Evolutionary conservation across 1,140 invertebrate genomes (phyloP), one percentile per base, ranked within the genome.

Genomic region (Hycleus phaleratus): DNA sequence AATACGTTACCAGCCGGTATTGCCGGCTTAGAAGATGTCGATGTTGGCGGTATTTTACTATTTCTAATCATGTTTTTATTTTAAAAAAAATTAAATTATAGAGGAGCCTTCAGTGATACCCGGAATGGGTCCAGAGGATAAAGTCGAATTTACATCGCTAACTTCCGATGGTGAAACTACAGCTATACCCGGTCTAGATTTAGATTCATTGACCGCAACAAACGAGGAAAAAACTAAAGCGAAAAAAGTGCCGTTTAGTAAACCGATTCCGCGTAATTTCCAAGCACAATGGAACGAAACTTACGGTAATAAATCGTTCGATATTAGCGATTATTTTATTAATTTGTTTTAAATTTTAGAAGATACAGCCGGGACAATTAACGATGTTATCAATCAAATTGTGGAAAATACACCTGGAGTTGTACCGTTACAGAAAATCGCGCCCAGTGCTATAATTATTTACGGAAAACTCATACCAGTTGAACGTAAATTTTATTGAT

Each of bases 211-310:
- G 38, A 78, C 78, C 26, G 77, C 79, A 65, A 75, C 80, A 10
- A 83, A 84, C 66, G 82, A 85, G 40, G 87, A 87, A 60, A 84
- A 86, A 61, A 67, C 72, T 9, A 76, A 79, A 26, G 77, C 80
- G 46, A 93, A 92, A 68, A 91, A 88, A 74, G 87, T 88, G 32
- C 93, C 94, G 5, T 96, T 95, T 71, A 91, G 93, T 60, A 95
- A 97, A 72, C 93, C 94, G 10, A 96, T 97, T 72, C 94, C 94
- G 3, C 85, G 90, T 64, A 93, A 94, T 69, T 98, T 97, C 77
- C 93, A 96, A 75, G 91, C 90, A 25, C 91, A 95, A 56, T 97
- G 95, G 95, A 92, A 93, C 67, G 91, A 93, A 69, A 85, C 85
- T 55, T 72, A 75, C n/a, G 71, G 66, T 62, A 56, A 56, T 39